Conservation (phyloP, 1,140 invertebrate species). For the Trachymyrmex cornetzi region DNA sequence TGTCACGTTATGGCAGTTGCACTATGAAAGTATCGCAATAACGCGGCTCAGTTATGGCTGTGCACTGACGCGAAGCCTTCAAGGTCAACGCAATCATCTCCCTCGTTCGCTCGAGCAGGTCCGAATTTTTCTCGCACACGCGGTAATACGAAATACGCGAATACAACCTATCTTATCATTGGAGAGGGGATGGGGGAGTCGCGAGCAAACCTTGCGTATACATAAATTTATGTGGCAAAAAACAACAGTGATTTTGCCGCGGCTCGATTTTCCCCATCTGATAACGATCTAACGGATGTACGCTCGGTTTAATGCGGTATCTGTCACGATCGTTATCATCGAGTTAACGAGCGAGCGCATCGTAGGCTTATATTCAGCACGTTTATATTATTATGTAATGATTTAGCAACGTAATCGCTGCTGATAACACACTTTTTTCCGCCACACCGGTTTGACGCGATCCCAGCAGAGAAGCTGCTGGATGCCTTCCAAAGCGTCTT, state of each 20-base stretch:
- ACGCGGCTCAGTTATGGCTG: constrained; percentile 72
- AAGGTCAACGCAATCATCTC: constrained; percentile 80
- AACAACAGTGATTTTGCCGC: not conserved
- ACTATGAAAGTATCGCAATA: constrained; percentile 72
- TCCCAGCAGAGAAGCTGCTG: not conserved
- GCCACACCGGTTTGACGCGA: not conserved
- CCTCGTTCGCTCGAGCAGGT: constrained; percentile 73
- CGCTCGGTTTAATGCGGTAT: constrained; percentile 45
- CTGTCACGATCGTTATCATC: constrained; percentile 62
- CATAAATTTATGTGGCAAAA: constrained; percentile 69
- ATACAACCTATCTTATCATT: constrained; percentile 65
- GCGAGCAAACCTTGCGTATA: constrained; percentile 31
- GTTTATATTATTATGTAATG: constrained; percentile 51
- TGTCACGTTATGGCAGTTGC: constrained; percentile 64
- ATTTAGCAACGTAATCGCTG: constrained; percentile 11
- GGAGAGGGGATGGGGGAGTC: constrained; percentile 4
- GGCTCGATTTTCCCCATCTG: constrained; percentile 47
- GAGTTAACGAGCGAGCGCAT: constrained; percentile 45
- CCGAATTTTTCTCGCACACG: constrained; percentile 67
- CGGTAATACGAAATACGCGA: constrained; percentile 58
- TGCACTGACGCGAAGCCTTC: constrained; percentile 71
- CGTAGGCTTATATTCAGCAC: constrained; percentile 35
- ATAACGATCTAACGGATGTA: constrained; percentile 72
- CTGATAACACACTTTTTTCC: constrained; percentile 20
- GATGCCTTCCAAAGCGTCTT: not conserved